Percentiles rank a stretch among this genome's conserved stretches.
Evolutionary conservation across 2,113 vertebrate species (phyloP).

Genomic region (Hemichromis elongatus): DNA sequence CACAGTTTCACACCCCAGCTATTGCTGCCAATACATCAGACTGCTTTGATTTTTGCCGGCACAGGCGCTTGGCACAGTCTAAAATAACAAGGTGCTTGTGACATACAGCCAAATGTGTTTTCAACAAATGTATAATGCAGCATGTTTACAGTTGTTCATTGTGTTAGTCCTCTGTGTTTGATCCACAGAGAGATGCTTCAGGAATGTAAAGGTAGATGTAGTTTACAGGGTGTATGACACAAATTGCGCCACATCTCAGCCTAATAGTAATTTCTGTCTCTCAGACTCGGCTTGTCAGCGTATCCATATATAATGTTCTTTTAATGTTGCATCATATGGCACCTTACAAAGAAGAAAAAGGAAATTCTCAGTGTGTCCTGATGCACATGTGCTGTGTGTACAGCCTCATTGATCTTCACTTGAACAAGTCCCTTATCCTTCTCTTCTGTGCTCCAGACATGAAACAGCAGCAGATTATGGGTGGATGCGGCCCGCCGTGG

Average conservation of each 20-base stretch:
- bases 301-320: slow-evolving; percentile 4
- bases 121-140: slow-evolving; percentile 67
- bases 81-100: slow-evolving; percentile 59
- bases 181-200: slow-evolving; percentile 24
- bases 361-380: slow-evolving; percentile 21
- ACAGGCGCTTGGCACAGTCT: slow-evolving; percentile 58
- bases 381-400: slow-evolving; percentile 58
- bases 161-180: slow-evolving; percentile 15
- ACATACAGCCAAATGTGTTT: slow-evolving; percentile 62
- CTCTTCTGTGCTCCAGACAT: slow-evolving; percentile 53
- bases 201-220: slow-evolving; percentile 29
- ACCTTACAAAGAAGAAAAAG: slow-evolving; percentile 44
- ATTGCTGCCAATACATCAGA: slow-evolving; percentile 53
- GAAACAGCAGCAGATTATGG: slow-evolving; percentile 70
- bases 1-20: slow-evolving; percentile 54
- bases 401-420: slow-evolving; percentile 67
- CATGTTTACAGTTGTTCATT: slow-evolving; percentile 51
- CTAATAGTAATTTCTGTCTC: background rate
- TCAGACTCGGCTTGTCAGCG: background rate
- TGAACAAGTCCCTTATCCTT: slow-evolving; percentile 69
- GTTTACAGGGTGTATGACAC: background rate
- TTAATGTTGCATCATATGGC: slow-evolving; percentile 34
- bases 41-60: slow-evolving; percentile 57
- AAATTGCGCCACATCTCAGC: background rate
- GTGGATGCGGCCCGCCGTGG: slow-evolving; percentile 64